Conservation (phyloP, 2,797 vertebrate genomes). For the Anniella stebbinsi region DNA sequence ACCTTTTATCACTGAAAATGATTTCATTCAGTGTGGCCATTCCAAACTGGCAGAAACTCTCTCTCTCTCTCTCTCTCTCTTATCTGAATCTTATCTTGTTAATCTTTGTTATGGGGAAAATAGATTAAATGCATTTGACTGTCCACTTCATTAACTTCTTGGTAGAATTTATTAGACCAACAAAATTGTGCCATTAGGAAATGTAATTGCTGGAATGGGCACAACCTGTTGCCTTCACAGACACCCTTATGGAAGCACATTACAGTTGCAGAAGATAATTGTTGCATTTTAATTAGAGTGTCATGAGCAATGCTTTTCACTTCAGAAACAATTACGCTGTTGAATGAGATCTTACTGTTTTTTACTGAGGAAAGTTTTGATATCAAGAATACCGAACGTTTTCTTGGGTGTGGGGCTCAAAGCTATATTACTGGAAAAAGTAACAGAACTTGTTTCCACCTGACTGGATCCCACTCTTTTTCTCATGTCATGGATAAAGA, state of each 20-base stretch:
- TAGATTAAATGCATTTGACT: slow-evolving; percentile 79
- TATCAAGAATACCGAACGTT: not conserved
- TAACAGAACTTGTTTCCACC: not conserved
- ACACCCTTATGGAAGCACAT: slow-evolving; percentile 63
- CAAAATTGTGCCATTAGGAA: slow-evolving; percentile 78
- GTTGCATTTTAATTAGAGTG: slow-evolving; percentile 72
- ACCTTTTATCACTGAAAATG: slow-evolving; percentile 61
- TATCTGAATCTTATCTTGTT: slow-evolving; percentile 73
- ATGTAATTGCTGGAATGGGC: slow-evolving; percentile 78
- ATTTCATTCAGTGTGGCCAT: slow-evolving; percentile 64
- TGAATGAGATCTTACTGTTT: slow-evolving; percentile 15
- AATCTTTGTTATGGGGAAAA: slow-evolving; percentile 78
- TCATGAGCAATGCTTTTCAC: slow-evolving; percentile 61
- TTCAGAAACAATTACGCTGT: slow-evolving; percentile 66
- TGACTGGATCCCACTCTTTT: not conserved
- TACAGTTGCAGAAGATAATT: slow-evolving; percentile 64
- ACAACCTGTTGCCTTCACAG: slow-evolving; percentile 66
- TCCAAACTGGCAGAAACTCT: slow-evolving; percentile 52
- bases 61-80: not conserved
- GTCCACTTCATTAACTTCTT: slow-evolving; percentile 81
- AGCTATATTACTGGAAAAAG: not conserved
- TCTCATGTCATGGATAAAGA: not conserved
- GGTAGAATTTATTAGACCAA: slow-evolving; percentile 79
- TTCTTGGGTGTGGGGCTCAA: not conserved
- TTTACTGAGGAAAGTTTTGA: slow-evolving; percentile 55